Evolutionary conservation across 2,113 vertebrate species (phyloP), one percentile per base, ranked within the genome.

Genomic region (Anguilla rostrata): DNA sequence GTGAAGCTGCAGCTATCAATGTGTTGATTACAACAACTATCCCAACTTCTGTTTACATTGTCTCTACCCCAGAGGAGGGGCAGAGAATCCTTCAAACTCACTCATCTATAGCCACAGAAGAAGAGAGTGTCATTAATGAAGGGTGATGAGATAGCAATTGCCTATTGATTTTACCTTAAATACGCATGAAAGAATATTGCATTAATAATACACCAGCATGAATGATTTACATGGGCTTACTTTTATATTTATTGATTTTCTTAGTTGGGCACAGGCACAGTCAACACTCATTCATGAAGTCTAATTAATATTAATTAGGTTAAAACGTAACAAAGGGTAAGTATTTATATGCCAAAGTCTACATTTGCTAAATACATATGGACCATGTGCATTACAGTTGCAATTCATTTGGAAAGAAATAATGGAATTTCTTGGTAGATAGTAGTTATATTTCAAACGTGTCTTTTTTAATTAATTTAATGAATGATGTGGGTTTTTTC

Each of bases 91-190:
- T n/a, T n/a, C 20, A 46, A 43, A 26, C 15, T 84, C 66, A 71
- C 83, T 41, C 41, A 71, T 63, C 66, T 43, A 46, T n/a, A 4
- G 16, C 40, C 12, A 84, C 66, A 78, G 86, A 85, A 87, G 90
- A 93, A 34, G 89, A 82, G 87, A 86, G 20, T 91, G 91, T 94
- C 93, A 92, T 91, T 95, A 93, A 94, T 92, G 90, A 92, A 92
- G 88, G 88, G 86, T 90, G 91, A 92, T 90, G 91, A 93, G 92
- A 94, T 93, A 92, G 92, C 92, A 93, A 92, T 92, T 89, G 78
- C 79, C 90, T 93, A 94, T 95, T 93, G 94, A 95, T 96, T 95
- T 95, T 92, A 94, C 90, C 92, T 96, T 95, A 94, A 94, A 95
- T 93, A 93, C 92, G 92, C 93, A 94, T 92, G 92, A 92, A 92